Evolutionary conservation across 2,888 invertebrate genomes (phyloP).

Genomic region (Fissipunctia ypsillon): DNA sequence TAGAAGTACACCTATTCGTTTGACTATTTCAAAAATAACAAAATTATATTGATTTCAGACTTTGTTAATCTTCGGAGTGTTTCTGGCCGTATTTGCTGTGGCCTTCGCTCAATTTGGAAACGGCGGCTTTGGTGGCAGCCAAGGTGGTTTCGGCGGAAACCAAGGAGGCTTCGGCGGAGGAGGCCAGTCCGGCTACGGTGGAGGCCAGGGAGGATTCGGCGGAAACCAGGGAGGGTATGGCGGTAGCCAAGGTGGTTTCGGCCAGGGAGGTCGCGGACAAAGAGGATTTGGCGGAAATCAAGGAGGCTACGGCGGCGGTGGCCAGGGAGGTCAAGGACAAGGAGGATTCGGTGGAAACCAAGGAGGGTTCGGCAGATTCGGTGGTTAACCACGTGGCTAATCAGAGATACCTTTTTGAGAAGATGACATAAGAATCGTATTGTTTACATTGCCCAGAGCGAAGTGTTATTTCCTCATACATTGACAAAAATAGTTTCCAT

Average conservation of each 20-base stretch:
- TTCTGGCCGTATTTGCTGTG: slow-evolving; percentile 64
- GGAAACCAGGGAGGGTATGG: not conserved
- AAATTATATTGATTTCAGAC: slow-evolving; percentile 60
- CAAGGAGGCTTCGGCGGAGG: slow-evolving; percentile 1
- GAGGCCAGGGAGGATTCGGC: not conserved
- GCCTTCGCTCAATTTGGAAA: slow-evolving; percentile 63
- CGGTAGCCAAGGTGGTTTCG: not conserved
- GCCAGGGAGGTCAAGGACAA: not conserved
- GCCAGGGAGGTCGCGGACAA: not conserved
- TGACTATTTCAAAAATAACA: not conserved
- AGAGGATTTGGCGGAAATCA: not conserved
- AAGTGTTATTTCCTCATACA: too few relatives aligned
- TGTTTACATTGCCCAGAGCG: not conserved
- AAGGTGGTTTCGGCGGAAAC: slow-evolving; percentile 18
- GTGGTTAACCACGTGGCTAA: slow-evolving; percentile 21
- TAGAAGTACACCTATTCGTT: not conserved
- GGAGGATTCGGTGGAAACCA: not conserved
- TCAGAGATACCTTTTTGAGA: not conserved
- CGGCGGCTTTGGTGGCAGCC: slow-evolving; percentile 11
- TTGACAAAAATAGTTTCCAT: not conserved
- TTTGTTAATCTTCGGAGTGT: slow-evolving; percentile 64
- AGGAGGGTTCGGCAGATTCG: slow-evolving; percentile 1
- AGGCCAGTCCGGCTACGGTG: not conserved
- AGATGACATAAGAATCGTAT: not conserved
- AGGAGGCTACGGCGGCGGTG: not conserved